These are phyloP conservation scores for Coreius guichenoti DNA, from an alignment of 2,797 vertebrate genomes.

Conservation along the genomic window DNA sequence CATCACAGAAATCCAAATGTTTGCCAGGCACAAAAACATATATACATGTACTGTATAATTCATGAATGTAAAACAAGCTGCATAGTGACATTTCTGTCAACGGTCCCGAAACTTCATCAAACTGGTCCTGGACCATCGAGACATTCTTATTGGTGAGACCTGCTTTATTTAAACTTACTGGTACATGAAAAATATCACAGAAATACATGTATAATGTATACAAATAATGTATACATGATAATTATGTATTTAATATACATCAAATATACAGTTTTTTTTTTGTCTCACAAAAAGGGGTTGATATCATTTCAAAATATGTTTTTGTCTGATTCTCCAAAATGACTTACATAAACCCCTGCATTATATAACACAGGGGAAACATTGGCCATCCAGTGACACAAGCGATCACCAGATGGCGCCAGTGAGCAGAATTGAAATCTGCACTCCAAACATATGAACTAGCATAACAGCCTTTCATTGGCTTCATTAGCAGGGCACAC, in stretches of 20 bases:
- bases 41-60: not conserved
- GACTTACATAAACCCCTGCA: constrained; percentile 29
- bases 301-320: constrained; percentile 15
- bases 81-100: not conserved
- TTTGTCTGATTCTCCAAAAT: constrained; percentile 15
- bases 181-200: not conserved
- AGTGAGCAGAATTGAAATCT: constrained; percentile 31
- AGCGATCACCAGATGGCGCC: constrained; percentile 50
- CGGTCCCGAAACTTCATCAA: not conserved
- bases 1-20: not conserved
- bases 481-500: not conserved
- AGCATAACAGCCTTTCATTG: not conserved
- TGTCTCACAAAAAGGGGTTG: not conserved
- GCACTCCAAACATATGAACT: not conserved
- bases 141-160: not conserved
- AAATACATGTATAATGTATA: not conserved
- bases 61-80: not conserved
- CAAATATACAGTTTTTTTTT: not conserved
- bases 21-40: not conserved
- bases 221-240: not conserved
- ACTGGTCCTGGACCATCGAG: not conserved
- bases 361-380: constrained; percentile 41
- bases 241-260: not conserved
- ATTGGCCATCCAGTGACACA: not conserved
- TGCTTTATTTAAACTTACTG: not conserved